A percentile compares a stretch with the other conserved stretches of the same genome.
phyloP scores from a whole-genome alignment of 1,140 invertebrate genomes.

The Neodiprion lecontei region DNA sequence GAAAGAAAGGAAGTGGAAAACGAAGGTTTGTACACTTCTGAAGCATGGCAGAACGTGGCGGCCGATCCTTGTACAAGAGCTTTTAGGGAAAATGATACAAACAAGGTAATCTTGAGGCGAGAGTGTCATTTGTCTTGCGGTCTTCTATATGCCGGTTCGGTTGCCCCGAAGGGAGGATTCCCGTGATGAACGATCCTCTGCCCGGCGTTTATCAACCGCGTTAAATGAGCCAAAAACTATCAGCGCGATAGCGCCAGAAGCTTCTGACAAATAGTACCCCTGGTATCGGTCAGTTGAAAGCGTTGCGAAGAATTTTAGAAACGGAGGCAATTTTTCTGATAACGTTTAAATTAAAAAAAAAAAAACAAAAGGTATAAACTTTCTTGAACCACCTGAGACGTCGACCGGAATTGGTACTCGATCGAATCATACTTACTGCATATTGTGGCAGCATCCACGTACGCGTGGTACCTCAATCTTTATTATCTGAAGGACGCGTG shows the following conservation, averaged over 20 bases:
- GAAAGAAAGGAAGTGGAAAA: not conserved
- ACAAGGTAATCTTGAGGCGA: conserved; percentile 7
- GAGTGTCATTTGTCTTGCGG: conserved; percentile 3
- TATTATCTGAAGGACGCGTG: not conserved
- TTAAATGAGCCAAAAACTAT: conserved; percentile 29
- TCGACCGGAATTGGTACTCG: not conserved
- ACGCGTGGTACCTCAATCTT: not conserved
- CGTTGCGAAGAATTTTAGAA: not conserved
- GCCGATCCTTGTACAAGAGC: not conserved
- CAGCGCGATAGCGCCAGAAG: not conserved
- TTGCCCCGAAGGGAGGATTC: conserved; percentile 18
- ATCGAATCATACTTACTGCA: not conserved
- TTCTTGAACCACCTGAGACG: no score
- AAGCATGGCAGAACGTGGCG: not conserved
- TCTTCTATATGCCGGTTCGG: not conserved
- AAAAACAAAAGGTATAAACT: no score
- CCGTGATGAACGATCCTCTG: conserved; percentile 26
- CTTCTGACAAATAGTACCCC: not conserved
- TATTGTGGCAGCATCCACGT: not conserved
- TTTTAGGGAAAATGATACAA: conserved; percentile 4
- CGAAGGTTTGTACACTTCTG: not conserved
- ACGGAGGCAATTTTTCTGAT: not conserved
- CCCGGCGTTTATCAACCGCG: conserved; percentile 6
- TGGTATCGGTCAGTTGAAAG: not conserved
- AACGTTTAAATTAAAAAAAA: no score